Conservation (phyloP, 2,797 vertebrate genomes). For the Rhynchonycteris naso region DNA sequence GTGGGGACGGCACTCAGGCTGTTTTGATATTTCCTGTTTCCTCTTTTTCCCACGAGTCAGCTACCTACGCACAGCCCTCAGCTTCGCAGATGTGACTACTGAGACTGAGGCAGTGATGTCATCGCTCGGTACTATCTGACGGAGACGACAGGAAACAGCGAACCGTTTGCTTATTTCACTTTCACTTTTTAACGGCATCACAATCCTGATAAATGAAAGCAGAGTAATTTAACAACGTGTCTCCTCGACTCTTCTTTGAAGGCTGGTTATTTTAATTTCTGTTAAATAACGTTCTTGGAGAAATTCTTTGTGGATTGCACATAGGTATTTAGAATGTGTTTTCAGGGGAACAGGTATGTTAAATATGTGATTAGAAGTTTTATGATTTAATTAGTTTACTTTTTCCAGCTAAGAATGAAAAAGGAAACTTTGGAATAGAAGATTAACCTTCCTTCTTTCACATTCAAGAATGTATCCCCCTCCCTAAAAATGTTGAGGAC, state of each 20-base stretch:
- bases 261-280: not conserved
- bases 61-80: not conserved
- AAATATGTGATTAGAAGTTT: not conserved
- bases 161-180: not conserved
- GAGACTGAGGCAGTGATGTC: not conserved
- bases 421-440: not conserved
- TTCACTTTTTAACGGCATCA: not conserved
- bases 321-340: not conserved
- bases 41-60: not conserved
- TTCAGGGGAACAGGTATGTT: not conserved
- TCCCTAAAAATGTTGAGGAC: not conserved
- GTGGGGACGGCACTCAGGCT: not conserved
- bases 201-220: not conserved
- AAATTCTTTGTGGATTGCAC: not conserved
- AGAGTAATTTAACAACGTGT: not conserved
- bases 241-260: not conserved
- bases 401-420: not conserved
- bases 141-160: not conserved
- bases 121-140: conserved; percentile 8
- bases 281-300: conserved; percentile 53
- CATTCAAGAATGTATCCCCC: not conserved
- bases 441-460: not conserved
- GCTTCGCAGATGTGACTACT: conserved; percentile 5
- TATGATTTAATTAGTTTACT: not conserved
- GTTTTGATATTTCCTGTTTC: not conserved